Base-by-base conservation (phyloP, 2,113 vertebrate species). In the Tychaedon coryphoeus region DNA sequence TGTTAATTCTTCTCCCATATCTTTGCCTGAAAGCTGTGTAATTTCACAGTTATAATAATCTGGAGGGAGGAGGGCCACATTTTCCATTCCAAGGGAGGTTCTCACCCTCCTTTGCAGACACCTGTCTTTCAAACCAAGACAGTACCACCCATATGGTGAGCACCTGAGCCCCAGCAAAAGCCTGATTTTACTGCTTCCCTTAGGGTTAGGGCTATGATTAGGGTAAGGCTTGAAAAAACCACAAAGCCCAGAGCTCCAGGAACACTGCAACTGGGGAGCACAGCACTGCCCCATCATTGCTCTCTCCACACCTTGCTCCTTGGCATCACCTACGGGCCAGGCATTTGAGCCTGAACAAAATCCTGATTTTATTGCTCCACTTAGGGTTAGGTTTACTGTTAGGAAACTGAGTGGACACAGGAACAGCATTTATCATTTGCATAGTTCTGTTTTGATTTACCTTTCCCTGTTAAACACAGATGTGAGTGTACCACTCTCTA, bases 391-490 rank as follows among this genome's bases (percentile, higher is more conserved):
- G 16, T 34, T 66, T 40, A 29, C 1, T 0, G 24, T 40, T 34
- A 29, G 29, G 47, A 60, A 83, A 58, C 26, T 16, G 45, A 86
- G 31, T 53, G 78, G 85, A 86, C 72, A 78, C 56, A 86, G 40
- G 53, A 89, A 14, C 22, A 70, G 43, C 31, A 19, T 12, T 86
- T 88, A 36, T 62, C 34, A 66, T 73, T 96, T 83, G 34, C 38
- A 74, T 43, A 83, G 53, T 14, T 85, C 70, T 82, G 51, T 82
- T 65, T 50, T 87, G 43, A 51, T 54, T 94, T 81, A 33, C 31
- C 29, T 45, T 79, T 50, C 29, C 42, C 31, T 38, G 12, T 90
- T 74, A 94, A 94, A 77, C 67, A 83, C 64, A 90, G 87, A 88
- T 90, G 64, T 47, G 72, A 60, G n/a, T 23, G 12, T 74, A 43